Percentiles rank a stretch among this genome's conserved stretches.
phyloP scores from a whole-genome alignment of 1,140 invertebrate genomes.

The Gryon sp. region DNA sequence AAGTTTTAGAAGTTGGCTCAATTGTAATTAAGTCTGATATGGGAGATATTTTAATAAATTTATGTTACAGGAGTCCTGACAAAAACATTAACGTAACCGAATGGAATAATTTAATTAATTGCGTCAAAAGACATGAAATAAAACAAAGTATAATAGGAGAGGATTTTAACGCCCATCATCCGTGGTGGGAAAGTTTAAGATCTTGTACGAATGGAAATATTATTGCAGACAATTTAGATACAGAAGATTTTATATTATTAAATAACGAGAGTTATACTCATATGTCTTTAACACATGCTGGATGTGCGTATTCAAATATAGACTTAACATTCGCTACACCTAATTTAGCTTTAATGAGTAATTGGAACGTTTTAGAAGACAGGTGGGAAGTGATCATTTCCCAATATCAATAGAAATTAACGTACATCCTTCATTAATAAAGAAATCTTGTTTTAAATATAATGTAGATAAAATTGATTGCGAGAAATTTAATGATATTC shows the following conservation, averaged over 20 bases:
- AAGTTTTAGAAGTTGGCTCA: no score
- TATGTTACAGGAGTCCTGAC: no score
- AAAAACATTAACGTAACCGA: no score
- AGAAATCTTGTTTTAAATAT: background rate
- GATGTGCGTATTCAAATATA: constrained; percentile 9
- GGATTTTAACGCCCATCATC: no score
- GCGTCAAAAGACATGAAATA: no score
- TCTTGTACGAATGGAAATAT: constrained; percentile 2
- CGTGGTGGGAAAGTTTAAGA: background rate
- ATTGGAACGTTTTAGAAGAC: constrained; percentile 1
- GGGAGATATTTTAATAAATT: no score
- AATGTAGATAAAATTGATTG: background rate
- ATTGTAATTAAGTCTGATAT: no score
- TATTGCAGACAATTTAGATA: constrained; percentile 15
- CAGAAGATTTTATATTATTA: constrained; percentile 15
- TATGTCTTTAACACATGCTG: background rate
- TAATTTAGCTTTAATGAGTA: background rate
- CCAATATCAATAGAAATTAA: background rate
- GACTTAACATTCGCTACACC: constrained; percentile 9
- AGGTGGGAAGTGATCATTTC: constrained; percentile 12
- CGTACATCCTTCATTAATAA: background rate
- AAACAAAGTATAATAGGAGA: no score
- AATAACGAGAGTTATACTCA: constrained; percentile 10
- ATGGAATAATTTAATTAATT: no score
- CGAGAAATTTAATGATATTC: background rate